Evolutionary conservation across 2,888 invertebrate genomes (phyloP), one percentile per base, ranked within the genome.

Genomic region (Macaria notata): DNA sequence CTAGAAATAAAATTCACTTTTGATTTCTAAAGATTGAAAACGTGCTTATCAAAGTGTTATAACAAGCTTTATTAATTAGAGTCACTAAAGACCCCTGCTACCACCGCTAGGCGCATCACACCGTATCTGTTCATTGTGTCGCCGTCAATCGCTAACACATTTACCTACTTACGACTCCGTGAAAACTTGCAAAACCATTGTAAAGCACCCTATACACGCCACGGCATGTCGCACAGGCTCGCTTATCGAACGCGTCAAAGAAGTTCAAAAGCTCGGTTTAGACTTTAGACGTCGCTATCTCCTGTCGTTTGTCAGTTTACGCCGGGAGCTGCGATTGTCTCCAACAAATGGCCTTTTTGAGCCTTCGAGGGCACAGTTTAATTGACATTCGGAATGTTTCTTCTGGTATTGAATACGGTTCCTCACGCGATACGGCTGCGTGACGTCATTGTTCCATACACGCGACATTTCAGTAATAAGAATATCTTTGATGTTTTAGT

Each of bases 171-270:
- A 83, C 64, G 72, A 76, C 73, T 81, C 78, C 79, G 81, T 88
- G 89, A 88, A 90, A 90, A 91, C 88, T 89, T 88, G 85, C 84
- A 83, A 88, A 88, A 88, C 72, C 74, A 83, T 88, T 90, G 88
- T 88, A 54, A 71, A 72, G 63, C 48, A 54, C 73, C 64, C 65
- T 66, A 65, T 66, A 72, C 74, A 84, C 81, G 82, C 79, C 78
- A 66, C 67, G 54, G 58, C 58, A 59, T 75, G 76, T 75, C 71
- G 75, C 74, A 63, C 65, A 70, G 70, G 63, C 68, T 65, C 76
- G 86, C 87, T 89, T 91, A 90, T 90, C 88, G 87, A 19, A 87
- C 76, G 76, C 82, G 87, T 90, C 90, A 90, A 90, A 91, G 83
- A 90, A 90, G 82, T 88, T 89, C 86, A 88, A 87, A 88, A 84